Base-by-base conservation (phyloP, 2,888 invertebrate genomes). In the Pyralis farinalis region DNA sequence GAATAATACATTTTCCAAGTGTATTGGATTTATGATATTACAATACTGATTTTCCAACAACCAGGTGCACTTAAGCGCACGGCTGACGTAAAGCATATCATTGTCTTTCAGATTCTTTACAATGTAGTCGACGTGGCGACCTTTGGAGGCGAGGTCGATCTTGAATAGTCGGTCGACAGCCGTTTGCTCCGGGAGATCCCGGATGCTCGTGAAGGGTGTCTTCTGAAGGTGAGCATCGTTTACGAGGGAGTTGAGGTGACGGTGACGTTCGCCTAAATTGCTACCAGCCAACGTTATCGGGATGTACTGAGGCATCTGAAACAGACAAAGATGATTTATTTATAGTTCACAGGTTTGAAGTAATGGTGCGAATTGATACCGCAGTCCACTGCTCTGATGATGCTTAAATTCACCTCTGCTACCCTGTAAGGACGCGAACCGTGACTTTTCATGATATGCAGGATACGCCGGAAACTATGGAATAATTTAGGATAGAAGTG, bases 1-100 rank as follows among this genome's bases (percentile, higher is more conserved):
- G 37, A 70, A 83, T 4, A 84, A 47, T 0, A 46, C 42, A 1
- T 49, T 36, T 55, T 84, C 80, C 20, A 85, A 60, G 51, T 74
- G 53, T n/a, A 41, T 42, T 7, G 83, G 75, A 37, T 74, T 73
- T 1, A 84, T 62, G 3, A 81, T 58, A 5, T 71, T 43, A 10
- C 42, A 38, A 38, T 71, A 58, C 25, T 63, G 41, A 9, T 43
- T 21, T 9, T 73, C 63, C 20, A 75, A 28, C 1, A 85, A 55
- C 83, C 84, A 83, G 9, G 42, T 50, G 20, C 67, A 54, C 51
- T 76, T 78, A 1, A 85, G 49, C 0, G 77, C 76, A 59, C 68
- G 69, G 46, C 70, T 75, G 0, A 84, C 81, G 40, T 68, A 80
- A 0, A 85, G 48, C 73, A 83, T 69, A 39, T 82, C 75, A 10